phyloP scores from a whole-genome alignment of 2,888 invertebrate genomes.

The Drosophila yooni region DNA sequence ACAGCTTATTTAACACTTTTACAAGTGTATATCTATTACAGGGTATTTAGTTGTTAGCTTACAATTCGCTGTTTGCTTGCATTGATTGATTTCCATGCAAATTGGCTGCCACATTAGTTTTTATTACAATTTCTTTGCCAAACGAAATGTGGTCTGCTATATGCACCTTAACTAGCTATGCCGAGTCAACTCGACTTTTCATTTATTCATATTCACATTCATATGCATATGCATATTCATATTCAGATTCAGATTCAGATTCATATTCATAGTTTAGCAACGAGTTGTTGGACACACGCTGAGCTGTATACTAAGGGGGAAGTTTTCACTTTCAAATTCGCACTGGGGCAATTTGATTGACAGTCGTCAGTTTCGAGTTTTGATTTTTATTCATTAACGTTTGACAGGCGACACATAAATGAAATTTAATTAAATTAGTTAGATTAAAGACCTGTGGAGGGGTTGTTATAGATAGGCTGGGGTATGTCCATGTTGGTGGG shows the following conservation, averaged over 20 bases:
- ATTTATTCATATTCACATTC: conserved; percentile 31
- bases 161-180: conserved; percentile 41
- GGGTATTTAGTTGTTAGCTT: conserved; percentile 28
- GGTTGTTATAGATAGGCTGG: conserved; percentile 22
- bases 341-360: conserved; percentile 68
- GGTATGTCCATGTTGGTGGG: background rate
- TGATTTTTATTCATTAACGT: conserved; percentile 38
- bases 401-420: conserved; percentile 70
- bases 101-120: conserved; percentile 64
- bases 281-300: conserved; percentile 20
- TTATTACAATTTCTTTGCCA: conserved; percentile 64
- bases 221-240: conserved; percentile 4
- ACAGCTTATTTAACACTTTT: background rate
- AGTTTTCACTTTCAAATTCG: conserved; percentile 76
- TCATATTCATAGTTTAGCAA: background rate
- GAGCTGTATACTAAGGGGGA: conserved; percentile 26
- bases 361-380: conserved; percentile 62
- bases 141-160: conserved; percentile 42
- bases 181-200: conserved; percentile 1
- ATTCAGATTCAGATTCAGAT: conserved; percentile 1
- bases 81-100: conserved; percentile 75
- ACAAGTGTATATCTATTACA: background rate
- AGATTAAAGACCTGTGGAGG: conserved; percentile 39
- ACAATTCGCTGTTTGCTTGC: background rate
- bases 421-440: conserved; percentile 73